phyloP scores from a whole-genome alignment of 2,113 vertebrate genomes.

The Sinocyclocheilus anshuiensis region DNA sequence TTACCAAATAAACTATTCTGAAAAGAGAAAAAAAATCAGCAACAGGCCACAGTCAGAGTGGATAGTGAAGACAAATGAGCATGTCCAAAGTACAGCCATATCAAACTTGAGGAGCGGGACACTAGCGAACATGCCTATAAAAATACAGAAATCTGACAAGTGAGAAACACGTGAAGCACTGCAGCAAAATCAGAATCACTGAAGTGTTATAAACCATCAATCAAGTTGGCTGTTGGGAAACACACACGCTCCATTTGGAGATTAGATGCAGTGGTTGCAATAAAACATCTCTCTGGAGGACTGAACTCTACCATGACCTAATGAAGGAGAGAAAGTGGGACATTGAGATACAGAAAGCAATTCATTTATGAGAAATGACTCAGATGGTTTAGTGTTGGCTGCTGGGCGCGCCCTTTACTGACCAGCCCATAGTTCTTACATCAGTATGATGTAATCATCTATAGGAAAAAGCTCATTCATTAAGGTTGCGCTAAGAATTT shows the following conservation, averaged over 20 bases:
- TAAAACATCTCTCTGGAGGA: slow-evolving; percentile 40
- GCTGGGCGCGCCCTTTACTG: not conserved
- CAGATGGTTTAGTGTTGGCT: not conserved
- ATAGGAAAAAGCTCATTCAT: slow-evolving; percentile 7
- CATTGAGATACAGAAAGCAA: not conserved
- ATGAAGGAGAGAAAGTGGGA: slow-evolving; percentile 52
- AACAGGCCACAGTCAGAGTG: not conserved
- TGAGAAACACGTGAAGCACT: not conserved
- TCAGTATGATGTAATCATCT: slow-evolving; percentile 1
- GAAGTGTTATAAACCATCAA: slow-evolving; percentile 9
- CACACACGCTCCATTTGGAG: slow-evolving; percentile 66
- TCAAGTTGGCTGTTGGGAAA: slow-evolving; percentile 29
- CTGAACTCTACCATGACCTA: slow-evolving; percentile 35
- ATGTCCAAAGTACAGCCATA: not conserved
- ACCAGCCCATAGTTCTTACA: not conserved
- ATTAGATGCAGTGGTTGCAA: slow-evolving; percentile 65
- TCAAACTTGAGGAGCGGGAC: not conserved
- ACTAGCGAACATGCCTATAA: not conserved
- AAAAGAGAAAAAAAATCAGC: not conserved
- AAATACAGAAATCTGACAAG: slow-evolving; percentile 11
- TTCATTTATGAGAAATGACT: not conserved
- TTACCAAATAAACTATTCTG: not conserved
- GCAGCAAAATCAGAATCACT: slow-evolving; percentile 27
- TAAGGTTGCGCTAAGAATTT: not conserved
- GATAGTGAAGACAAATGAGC: not conserved